Percentiles rank a stretch among this genome's conserved stretches.
phyloP scores from a whole-genome alignment of 2,888 invertebrate genomes.

The Tinea semifulvella region DNA sequence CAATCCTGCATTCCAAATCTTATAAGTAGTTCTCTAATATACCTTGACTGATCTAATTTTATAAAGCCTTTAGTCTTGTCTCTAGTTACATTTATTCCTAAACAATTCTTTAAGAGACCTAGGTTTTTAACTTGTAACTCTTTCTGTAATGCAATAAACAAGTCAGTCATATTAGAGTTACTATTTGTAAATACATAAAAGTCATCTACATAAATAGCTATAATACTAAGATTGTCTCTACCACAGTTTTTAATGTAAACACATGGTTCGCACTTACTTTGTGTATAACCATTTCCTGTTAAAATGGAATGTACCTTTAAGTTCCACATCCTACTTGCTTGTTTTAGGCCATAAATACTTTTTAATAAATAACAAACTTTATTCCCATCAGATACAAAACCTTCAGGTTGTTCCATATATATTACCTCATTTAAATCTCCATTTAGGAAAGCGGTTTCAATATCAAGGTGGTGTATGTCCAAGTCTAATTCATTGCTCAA shows the following conservation, averaged over 20 bases:
- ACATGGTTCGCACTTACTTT: background rate
- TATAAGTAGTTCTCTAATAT: background rate
- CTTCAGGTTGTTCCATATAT: no score
- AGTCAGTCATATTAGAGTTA: background rate
- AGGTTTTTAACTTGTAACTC: background rate
- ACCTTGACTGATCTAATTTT: background rate
- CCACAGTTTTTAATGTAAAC: no score
- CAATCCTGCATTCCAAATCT: slow-evolving; percentile 13
- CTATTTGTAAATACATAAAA: background rate
- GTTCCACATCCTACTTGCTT: slow-evolving; percentile 14
- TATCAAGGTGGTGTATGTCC: no score
- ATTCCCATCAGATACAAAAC: no score
- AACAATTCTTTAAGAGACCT: background rate
- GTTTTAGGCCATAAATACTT: slow-evolving; percentile 14
- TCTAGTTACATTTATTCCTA: background rate
- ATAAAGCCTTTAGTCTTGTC: background rate
- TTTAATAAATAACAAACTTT: no score
- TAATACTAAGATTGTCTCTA: no score
- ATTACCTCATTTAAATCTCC: no score
- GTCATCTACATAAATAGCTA: slow-evolving; percentile 11
- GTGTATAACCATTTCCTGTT: background rate
- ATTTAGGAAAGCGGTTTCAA: no score
- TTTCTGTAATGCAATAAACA: background rate
- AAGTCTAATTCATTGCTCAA: no score
- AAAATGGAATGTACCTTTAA: slow-evolving; percentile 9